Conservation (phyloP, 92 coral and sea anemone species). For the Actinernus sp. region DNA sequence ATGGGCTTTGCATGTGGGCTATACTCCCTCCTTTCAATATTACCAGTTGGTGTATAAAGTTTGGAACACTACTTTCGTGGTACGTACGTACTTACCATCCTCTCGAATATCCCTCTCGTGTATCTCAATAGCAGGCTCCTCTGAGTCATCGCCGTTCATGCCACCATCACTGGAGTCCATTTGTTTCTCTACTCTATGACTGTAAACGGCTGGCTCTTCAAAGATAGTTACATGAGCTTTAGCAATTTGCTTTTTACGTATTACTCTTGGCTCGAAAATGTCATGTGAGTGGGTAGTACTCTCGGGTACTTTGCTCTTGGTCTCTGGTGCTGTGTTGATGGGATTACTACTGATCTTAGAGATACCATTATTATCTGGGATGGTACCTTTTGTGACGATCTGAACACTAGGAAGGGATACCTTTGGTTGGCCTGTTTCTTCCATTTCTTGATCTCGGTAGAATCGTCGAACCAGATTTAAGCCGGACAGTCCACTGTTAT, state of each 20-base stretch:
- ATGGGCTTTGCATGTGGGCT: no score
- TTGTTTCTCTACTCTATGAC: constrained; percentile 61
- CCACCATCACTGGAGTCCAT: constrained; percentile 93
- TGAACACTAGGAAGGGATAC: constrained; percentile 81
- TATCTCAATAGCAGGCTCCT: constrained; percentile 73
- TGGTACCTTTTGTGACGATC: neutral
- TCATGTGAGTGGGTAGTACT: constrained; percentile 44
- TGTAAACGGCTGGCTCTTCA: constrained; percentile 86
- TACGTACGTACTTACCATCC: constrained; percentile 61
- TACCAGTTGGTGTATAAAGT: no score
- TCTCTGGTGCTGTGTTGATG: constrained; percentile 17
- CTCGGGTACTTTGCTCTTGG: neutral
- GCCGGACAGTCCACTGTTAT: constrained; percentile 17
- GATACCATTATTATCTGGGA: neutral
- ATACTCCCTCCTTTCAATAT: no score
- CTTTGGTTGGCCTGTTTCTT: constrained; percentile 20
- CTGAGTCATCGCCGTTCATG: constrained; percentile 48
- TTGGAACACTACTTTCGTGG: no score
- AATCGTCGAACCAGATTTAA: constrained; percentile 72
- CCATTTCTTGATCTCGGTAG: constrained; percentile 84
- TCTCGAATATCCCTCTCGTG: constrained; percentile 86
- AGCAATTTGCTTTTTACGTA: constrained; percentile 67
- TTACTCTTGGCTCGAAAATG: constrained; percentile 64
- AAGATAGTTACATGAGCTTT: constrained; percentile 64
- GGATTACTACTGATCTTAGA: neutral